A percentile compares a stretch with the other conserved stretches of the same genome.
Evolutionary conservation across 1,140 invertebrate species (phyloP).

Genomic region (Diabrotica virgifera): DNA sequence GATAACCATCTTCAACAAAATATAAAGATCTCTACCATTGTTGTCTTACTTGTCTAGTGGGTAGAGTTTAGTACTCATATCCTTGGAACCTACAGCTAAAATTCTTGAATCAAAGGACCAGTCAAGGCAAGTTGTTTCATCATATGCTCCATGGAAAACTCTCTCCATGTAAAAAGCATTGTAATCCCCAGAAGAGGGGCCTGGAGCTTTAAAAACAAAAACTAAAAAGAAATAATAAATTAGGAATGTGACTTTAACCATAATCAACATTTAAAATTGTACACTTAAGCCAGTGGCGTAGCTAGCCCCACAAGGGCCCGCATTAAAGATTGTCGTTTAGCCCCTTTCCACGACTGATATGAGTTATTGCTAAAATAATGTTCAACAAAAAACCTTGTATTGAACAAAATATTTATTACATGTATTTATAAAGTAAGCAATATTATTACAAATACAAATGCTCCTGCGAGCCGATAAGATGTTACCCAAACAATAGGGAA

Average conservation of each 20-base stretch:
- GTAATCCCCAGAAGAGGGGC: conserved; percentile 73
- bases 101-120: conserved; percentile 91
- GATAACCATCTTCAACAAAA: too few relatives aligned
- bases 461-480: too few relatives aligned
- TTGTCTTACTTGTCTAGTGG: conserved; percentile 61
- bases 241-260: neutral
- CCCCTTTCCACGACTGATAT: too few relatives aligned
- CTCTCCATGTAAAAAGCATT: conserved; percentile 86
- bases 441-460: too few relatives aligned
- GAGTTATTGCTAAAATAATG: too few relatives aligned
- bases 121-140: conserved; percentile 80
- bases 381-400: neutral
- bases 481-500: too few relatives aligned
- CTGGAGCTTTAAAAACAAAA: conserved; percentile 84
- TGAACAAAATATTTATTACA: neutral
- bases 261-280: too few relatives aligned
- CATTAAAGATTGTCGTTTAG: too few relatives aligned
- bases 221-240: conserved; percentile 54
- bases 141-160: conserved; percentile 74
- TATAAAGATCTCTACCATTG: too few relatives aligned
- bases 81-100: conserved; percentile 81
- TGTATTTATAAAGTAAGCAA: too few relatives aligned
- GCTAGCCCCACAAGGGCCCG: too few relatives aligned
- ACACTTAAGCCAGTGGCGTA: too few relatives aligned
- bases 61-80: conserved; percentile 80